Percentiles rank a stretch among this genome's conserved stretches.
Conservation (phyloP, 2,888 invertebrate species). For the Aplocera efformata region DNA sequence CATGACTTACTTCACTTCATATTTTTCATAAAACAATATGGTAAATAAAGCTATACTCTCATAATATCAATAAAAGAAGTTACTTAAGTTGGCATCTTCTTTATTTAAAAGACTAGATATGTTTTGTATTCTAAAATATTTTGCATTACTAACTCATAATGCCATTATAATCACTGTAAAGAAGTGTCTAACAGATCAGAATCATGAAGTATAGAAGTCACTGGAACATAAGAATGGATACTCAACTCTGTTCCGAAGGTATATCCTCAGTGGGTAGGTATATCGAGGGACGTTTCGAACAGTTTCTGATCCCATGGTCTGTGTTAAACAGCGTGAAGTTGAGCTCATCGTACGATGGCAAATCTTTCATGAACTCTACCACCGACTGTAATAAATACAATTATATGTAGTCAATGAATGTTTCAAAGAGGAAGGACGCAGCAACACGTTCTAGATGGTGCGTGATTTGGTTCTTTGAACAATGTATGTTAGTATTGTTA, state of each 20-base stretch:
- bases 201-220: too few relatives aligned
- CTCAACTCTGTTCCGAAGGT: slow-evolving; percentile 95
- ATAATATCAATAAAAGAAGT: too few relatives aligned
- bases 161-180: too few relatives aligned
- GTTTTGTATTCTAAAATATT: too few relatives aligned
- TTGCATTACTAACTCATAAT: too few relatives aligned
- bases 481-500: neutral
- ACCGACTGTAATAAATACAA: slow-evolving; percentile 84
- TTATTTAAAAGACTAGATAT: too few relatives aligned
- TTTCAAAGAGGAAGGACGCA: slow-evolving; percentile 18
- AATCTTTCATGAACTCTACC: slow-evolving; percentile 93
- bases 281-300: slow-evolving; percentile 92
- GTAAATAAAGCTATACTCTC: too few relatives aligned
- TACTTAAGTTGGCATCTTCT: too few relatives aligned
- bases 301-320: slow-evolving; percentile 89
- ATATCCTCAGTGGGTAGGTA: slow-evolving; percentile 96
- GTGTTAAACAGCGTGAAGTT: slow-evolving; percentile 95
- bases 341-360: slow-evolving; percentile 93
- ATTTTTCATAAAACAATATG: too few relatives aligned
- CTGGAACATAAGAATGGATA: too few relatives aligned
- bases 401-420: slow-evolving; percentile 27
- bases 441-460: neutral
- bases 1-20: too few relatives aligned
- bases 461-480: neutral
- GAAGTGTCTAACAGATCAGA: too few relatives aligned